Evolutionary conservation across 1,140 invertebrate species (phyloP).

Genomic region (Pygmarrhopalites habei): DNA sequence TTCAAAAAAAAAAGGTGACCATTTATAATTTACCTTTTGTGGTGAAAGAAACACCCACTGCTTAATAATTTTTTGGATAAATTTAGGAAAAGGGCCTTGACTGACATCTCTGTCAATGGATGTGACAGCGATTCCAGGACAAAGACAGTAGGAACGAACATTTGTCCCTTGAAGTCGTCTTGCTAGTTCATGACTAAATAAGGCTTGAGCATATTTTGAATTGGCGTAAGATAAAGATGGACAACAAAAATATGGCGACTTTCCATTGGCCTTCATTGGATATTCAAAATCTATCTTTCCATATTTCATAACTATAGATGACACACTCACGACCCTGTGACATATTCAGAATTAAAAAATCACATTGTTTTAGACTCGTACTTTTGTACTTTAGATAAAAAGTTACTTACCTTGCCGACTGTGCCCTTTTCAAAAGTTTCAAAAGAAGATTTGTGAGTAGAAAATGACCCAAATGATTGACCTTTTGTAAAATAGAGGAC

Average conservation of each 20-base stretch:
- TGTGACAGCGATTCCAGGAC: slow-evolving; percentile 12
- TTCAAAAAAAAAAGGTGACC: no score
- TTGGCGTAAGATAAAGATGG: background rate
- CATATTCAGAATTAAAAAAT: background rate
- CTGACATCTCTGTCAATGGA: slow-evolving; percentile 27
- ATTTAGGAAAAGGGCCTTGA: background rate
- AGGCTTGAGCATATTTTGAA: slow-evolving; percentile 10
- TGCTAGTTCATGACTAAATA: background rate
- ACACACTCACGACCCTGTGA: background rate
- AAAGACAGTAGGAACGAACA: background rate
- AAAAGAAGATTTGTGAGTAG: no score
- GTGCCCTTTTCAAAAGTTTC: no score
- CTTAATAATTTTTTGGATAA: background rate
- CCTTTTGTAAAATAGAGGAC: no score
- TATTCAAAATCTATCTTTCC: background rate
- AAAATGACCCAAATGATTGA: no score
- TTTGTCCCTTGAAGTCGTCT: background rate
- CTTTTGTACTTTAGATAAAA: no score
- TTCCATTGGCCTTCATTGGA: background rate
- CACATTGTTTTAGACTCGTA: no score
- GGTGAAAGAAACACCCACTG: slow-evolving; percentile 7
- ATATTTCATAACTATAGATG: background rate
- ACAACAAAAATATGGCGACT: background rate
- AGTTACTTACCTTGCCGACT: no score
- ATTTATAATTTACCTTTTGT: no score